These are phyloP conservation scores for Odontocolon sp. DNA, from an alignment of 2,888 invertebrate genomes.

Conservation along the genomic window DNA sequence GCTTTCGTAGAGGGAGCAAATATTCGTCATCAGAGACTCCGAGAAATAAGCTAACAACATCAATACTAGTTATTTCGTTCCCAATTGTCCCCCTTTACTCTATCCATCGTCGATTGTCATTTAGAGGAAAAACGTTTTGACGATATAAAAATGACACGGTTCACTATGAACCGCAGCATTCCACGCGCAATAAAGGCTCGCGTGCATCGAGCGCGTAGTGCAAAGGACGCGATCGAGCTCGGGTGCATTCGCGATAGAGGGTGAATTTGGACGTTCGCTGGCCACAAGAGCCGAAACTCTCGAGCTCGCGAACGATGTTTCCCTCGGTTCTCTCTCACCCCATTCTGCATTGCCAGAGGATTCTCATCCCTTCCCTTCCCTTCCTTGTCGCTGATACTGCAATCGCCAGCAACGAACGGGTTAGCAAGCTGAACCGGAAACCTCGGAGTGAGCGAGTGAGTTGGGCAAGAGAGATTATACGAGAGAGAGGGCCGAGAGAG, in stretches of 20 bases:
- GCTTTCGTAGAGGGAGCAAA: too few species aligned
- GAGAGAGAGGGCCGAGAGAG: conserved; percentile 55
- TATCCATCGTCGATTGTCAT: too few species aligned
- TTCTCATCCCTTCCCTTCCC: conserved; percentile 52
- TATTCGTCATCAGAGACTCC: too few species aligned
- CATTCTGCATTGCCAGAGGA: conserved; percentile 43
- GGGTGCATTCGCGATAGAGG: conserved; percentile 54
- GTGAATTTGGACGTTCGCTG: conserved; percentile 67
- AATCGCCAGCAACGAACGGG: conserved; percentile 37
- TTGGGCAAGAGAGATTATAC: conserved; percentile 40
- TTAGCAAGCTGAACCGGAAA: conserved; percentile 44
- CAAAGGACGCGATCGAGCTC: conserved; percentile 36
- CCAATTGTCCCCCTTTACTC: too few species aligned
- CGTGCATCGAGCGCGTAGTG: conserved; percentile 19
- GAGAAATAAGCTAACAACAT: too few species aligned
- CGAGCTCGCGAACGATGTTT: conserved; percentile 68
- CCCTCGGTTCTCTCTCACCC: conserved; percentile 54
- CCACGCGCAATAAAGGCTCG: too few species aligned
- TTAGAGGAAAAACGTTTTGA: too few species aligned
- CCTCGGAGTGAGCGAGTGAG: conserved; percentile 28
- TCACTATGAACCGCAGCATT: too few species aligned
- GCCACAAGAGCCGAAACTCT: conserved; percentile 68
- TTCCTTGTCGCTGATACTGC: conserved; percentile 20
- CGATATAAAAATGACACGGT: too few species aligned
- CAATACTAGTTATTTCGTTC: too few species aligned